These are phyloP conservation scores for Dicrurus megarhynchus DNA, from an alignment of 2,113 vertebrate species.

Conservation along the genomic window DNA sequence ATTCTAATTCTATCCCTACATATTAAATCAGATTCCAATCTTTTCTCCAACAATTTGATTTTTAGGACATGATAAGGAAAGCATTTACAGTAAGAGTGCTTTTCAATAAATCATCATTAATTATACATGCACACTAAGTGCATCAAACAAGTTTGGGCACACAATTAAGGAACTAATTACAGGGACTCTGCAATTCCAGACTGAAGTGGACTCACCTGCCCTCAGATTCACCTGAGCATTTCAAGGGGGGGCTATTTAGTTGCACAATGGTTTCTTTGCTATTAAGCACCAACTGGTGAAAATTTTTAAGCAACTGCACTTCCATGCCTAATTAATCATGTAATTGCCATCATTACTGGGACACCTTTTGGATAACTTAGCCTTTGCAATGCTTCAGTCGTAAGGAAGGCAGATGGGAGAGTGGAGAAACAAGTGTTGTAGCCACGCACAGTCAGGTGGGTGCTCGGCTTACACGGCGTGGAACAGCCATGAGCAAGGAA, in stretches of 20 bases:
- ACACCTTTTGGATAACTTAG: slow-evolving; percentile 50
- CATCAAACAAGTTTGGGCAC: slow-evolving; percentile 30
- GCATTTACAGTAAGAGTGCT: neutral
- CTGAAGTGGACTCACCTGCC: slow-evolving; percentile 4
- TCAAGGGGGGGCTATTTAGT: neutral
- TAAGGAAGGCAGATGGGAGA: neutral
- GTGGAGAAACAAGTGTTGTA: neutral
- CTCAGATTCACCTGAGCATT: neutral
- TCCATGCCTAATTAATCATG: slow-evolving; percentile 60
- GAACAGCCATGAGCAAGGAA: neutral
- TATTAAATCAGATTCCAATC: neutral
- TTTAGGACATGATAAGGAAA: slow-evolving; percentile 38
- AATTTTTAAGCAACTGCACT: slow-evolving; percentile 46
- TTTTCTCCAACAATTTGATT: slow-evolving; percentile 21
- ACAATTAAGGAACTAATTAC: slow-evolving; percentile 62
- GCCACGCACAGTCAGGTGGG: neutral
- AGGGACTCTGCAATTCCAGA: slow-evolving; percentile 29
- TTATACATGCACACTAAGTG: slow-evolving; percentile 14
- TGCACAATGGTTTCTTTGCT: neutral
- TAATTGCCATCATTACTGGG: slow-evolving; percentile 61
- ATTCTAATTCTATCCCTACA: neutral
- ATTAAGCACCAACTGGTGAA: slow-evolving; percentile 47
- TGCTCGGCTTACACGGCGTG: neutral
- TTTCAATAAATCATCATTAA: slow-evolving; percentile 67
- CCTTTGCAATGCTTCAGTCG: neutral